Evolutionary conservation across 2,888 invertebrate species (phyloP), one percentile per base, ranked within the genome.

Genomic region (Eristalis pertinax): DNA sequence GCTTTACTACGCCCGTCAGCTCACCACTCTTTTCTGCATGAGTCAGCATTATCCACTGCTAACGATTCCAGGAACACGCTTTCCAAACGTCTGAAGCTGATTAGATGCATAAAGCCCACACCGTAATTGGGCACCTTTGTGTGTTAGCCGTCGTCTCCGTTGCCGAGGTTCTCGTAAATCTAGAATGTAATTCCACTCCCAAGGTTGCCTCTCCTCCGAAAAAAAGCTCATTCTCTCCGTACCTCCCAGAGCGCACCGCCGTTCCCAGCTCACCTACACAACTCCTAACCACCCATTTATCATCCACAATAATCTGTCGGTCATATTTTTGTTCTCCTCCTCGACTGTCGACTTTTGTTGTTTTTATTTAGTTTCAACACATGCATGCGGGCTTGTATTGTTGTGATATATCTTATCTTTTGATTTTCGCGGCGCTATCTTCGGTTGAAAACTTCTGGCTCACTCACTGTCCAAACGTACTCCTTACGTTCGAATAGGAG

Each of bases 321-420:
- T 50, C 50, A 8, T 50, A 63, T 64, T 78, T 41, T 69, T 15
- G 13, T 15, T 1, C 26, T 26, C 26, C 15, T 10, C 24, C 13
- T n/a, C 35, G 22, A n/a, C 38, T 64, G 29, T 22, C 58, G 22
- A 50, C 69, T 80, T 41, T 73, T 50, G 64, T 70, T 56, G 56
- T 70, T 78, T 60, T 56, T 64, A 70, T 41, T 81, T 73, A 68
- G 65, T 13, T 70, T 63, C 73, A 68, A 82, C 74, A 86, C 77
- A 81, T 69, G 56, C 68, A 64, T 56, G 50, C 2, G 2, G 38
- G 65, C 56, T 24, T 50, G 62, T 38, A 22, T 19, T 15, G 73
- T 29, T 65, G 60, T 38, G 78, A 70, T 86, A 70, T 86, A 86
- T 83, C 86, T 86, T 83, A 86, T 86, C 86, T 64, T 19, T 13